Conservation (phyloP, 2,797 vertebrate species). For the Enteromius paludinosus region DNA sequence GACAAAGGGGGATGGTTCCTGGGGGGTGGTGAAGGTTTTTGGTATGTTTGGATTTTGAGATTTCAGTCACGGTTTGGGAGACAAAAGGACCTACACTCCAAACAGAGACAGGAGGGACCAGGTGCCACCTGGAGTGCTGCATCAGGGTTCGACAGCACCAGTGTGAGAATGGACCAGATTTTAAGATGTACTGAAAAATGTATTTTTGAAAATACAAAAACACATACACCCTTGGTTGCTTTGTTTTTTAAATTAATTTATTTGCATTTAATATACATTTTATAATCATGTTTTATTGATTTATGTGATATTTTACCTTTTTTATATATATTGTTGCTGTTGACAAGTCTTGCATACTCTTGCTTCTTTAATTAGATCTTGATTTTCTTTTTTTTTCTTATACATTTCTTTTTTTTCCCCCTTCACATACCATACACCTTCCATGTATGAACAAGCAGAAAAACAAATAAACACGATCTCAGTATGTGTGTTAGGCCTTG, state of each 20-base stretch:
- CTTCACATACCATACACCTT: not conserved
- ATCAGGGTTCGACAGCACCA: slow-evolving; percentile 39
- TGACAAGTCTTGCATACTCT: not conserved
- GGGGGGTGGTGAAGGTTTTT: not conserved
- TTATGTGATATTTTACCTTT: not conserved
- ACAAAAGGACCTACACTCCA: slow-evolving; percentile 47
- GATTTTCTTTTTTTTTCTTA: too few species aligned
- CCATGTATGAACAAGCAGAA: slow-evolving; percentile 14
- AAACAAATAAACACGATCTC: slow-evolving; percentile 17
- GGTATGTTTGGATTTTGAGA: slow-evolving; percentile 62
- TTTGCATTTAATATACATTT: too few species aligned
- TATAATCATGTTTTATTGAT: not conserved
- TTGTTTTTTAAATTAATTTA: too few species aligned
- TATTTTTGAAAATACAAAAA: too few species aligned
- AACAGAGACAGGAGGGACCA: slow-evolving; percentile 45
- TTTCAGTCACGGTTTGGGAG: slow-evolving; percentile 63
- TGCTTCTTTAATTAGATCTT: not conserved
- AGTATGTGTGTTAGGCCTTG: slow-evolving; percentile 34
- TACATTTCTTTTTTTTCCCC: not conserved
- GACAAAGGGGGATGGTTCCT: slow-evolving; percentile 40
- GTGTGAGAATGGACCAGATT: not conserved
- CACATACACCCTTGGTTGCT: too few species aligned
- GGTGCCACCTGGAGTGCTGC: slow-evolving; percentile 59
- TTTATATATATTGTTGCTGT: not conserved
- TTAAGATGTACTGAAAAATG: not conserved